Base-by-base conservation (phyloP, 2,888 invertebrate genomes). In the Apamea epomidion region DNA sequence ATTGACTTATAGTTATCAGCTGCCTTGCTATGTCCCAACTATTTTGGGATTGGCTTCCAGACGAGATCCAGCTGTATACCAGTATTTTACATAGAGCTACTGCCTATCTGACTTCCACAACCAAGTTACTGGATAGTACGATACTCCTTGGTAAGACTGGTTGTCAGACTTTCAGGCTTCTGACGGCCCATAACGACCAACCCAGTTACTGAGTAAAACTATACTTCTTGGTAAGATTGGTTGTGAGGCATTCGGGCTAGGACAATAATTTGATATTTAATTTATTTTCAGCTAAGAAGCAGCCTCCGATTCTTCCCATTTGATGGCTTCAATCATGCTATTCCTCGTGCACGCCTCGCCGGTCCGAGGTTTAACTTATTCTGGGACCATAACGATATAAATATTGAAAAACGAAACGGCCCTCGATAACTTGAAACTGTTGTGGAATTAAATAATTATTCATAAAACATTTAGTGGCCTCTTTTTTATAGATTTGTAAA, bases 361-460 rank as follows among this genome's bases (percentile, higher is more conserved):
- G 79, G 84, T 1, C 82, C 85, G 37, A 82, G 80, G 5, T 91
- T 90, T 54, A 90, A 88, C 25, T 54, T 92, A 1, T 71, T 85
- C 32, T 78, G 90, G 71, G 86, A 89, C 7, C 84, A 81, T 71
- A 88, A 79, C 74, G 89, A 90, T 4, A 60, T 91, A 18, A 62
- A 81, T 7, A 62, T 91, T 42, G 87, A 88, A 58, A 90, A 82
- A 62, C 37, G 54, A 42, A 42, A 25, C 54, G 42, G 71, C 12
- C 18, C 68, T 29, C 37, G 2, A 14, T 83, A 37, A 77, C 2
- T 48, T 42, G 29, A 78, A 83, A 45, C 64, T 81, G 4, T 48
- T 42, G 58, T 69, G 25, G 5, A 83, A 29, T 76, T 29, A 37
- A 69, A 62, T n/a, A n/a, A n/a, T n/a, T n/a, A 58, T 12, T 29